Percentiles rank a stretch among this genome's conserved stretches.
phyloP scores from a whole-genome alignment of 2,113 vertebrate species.

The Microtus montanus region DNA sequence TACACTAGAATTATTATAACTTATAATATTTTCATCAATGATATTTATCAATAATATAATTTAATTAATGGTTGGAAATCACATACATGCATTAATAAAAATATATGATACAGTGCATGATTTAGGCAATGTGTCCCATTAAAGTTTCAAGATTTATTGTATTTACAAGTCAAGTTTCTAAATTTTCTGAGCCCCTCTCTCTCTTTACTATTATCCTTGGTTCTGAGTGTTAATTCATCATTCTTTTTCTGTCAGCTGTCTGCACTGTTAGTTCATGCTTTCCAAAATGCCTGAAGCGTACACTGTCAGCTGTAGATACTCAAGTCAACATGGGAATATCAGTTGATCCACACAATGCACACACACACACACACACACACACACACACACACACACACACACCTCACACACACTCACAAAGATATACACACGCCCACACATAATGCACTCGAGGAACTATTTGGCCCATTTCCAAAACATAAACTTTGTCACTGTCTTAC shows the following conservation, averaged over 20 bases:
- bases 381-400: neutral
- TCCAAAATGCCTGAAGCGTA: conserved; percentile 74
- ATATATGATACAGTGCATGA: neutral
- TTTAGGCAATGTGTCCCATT: neutral
- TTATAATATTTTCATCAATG: neutral
- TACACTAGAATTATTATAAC: neutral
- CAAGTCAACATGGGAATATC: conserved; percentile 65
- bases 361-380: neutral
- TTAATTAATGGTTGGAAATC: neutral
- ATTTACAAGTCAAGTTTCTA: conserved; percentile 50
- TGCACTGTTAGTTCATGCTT: conserved; percentile 62
- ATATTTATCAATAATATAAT: neutral
- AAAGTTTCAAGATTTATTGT: conserved; percentile 12
- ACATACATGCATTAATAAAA: neutral
- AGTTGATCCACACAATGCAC: conserved; percentile 62
- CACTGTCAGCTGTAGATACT: conserved; percentile 65
- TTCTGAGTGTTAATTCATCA: conserved; percentile 67
- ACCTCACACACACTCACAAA: neutral
- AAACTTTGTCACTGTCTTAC: conserved; percentile 27
- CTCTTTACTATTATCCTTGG: conserved; percentile 25
- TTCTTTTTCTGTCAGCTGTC: conserved; percentile 71
- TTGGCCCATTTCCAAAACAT: conserved; percentile 67
- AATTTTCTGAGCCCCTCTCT: neutral
- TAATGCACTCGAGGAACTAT: conserved; percentile 35
- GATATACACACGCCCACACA: neutral